phyloP scores from a whole-genome alignment of 2,113 vertebrate genomes.

The Coracopsis vasa region DNA sequence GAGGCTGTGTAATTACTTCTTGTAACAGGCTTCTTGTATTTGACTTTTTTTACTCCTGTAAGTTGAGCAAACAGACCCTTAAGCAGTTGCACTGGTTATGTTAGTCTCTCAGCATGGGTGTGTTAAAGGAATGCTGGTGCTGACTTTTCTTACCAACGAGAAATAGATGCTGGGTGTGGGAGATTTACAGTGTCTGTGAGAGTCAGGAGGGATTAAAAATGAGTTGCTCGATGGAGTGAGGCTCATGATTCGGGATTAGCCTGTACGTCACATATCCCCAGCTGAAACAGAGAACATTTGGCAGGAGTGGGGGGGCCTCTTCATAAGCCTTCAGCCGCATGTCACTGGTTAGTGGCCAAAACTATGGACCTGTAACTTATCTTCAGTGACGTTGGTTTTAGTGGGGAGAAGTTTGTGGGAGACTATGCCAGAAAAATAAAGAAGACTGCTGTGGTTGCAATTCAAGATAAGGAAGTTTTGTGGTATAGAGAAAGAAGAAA shows the following conservation, averaged over 20 bases:
- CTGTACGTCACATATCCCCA: background rate
- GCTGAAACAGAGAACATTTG: background rate
- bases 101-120: background rate
- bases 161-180: background rate
- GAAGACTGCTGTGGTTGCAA: background rate
- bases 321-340: background rate
- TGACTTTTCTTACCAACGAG: background rate
- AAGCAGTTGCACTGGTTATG: rapidly evolving
- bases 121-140: background rate
- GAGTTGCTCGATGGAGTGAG: background rate
- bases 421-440: background rate
- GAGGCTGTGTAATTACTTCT: background rate
- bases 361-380: background rate
- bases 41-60: background rate
- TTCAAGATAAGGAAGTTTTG: background rate
- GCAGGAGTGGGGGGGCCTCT: background rate
- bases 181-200: slow-evolving; percentile 15
- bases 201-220: slow-evolving; percentile 13
- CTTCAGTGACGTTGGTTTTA: background rate
- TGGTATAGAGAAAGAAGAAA: background rate
- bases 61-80: background rate
- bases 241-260: background rate
- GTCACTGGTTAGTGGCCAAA: background rate
- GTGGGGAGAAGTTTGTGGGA: background rate
- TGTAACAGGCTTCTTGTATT: background rate